Conservation (phyloP, 2,888 invertebrate genomes). For the Lasioglossum zephyrum region DNA sequence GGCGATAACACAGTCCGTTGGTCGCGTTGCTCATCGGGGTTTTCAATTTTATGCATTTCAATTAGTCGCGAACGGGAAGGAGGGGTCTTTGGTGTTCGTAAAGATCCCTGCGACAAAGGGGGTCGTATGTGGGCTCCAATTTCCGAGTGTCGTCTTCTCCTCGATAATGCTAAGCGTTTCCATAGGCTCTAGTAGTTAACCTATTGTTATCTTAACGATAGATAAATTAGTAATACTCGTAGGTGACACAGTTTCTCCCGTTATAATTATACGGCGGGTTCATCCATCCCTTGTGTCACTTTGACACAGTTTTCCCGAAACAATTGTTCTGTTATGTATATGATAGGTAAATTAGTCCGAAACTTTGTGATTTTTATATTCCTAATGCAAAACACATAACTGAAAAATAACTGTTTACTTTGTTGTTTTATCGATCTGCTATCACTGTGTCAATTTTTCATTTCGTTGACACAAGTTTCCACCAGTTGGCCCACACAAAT, state of each 20-base stretch:
- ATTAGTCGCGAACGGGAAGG: slow-evolving; percentile 3
- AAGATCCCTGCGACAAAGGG: slow-evolving; percentile 2
- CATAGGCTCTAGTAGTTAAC: not conserved
- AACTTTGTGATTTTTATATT: too few relatives aligned
- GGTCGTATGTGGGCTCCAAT: slow-evolving; percentile 21
- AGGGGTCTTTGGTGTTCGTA: slow-evolving; percentile 24
- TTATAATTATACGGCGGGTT: not conserved
- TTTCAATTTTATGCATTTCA: slow-evolving; percentile 33
- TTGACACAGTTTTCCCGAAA: too few relatives aligned
- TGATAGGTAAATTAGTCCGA: too few relatives aligned
- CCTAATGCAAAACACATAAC: too few relatives aligned
- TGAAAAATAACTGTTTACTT: too few relatives aligned
- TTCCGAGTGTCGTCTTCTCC: not conserved
- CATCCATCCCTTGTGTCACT: too few relatives aligned
- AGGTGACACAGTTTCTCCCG: not conserved
- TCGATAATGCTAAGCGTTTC: slow-evolving; percentile 22
- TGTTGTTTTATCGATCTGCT: too few relatives aligned
- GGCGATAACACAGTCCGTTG: slow-evolving; percentile 56
- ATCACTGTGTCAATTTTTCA: not conserved
- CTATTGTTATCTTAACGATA: not conserved
- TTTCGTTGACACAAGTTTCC: not conserved
- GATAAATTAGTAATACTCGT: not conserved
- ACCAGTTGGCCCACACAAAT: not conserved
- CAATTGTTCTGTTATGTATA: too few relatives aligned
- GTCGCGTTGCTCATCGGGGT: not conserved